phyloP scores from a whole-genome alignment of 1,140 invertebrate genomes.

The Drosophila lacertosa region DNA sequence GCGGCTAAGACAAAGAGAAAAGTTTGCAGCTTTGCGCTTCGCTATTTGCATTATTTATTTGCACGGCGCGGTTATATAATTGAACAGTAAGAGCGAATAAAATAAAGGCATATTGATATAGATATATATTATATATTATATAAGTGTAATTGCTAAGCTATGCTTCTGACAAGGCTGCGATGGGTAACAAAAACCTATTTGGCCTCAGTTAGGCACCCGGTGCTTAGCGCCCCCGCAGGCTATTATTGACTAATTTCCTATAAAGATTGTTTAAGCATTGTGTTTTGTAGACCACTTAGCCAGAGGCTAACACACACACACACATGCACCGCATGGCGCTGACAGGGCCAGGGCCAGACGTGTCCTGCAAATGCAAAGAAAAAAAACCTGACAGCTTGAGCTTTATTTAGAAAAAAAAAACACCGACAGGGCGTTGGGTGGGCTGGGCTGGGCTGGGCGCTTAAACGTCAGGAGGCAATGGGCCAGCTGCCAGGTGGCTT shows the following conservation, averaged over 20 bases:
- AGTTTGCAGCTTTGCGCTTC: constrained; percentile 6
- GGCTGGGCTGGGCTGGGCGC: neutral
- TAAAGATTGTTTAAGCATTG: constrained; percentile 59
- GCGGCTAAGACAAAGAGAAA: neutral
- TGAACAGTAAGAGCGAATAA: neutral
- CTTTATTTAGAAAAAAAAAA: constrained; percentile 65
- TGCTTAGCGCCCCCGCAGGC: neutral
- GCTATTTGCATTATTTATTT: constrained; percentile 10
- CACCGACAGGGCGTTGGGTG: constrained; percentile 42
- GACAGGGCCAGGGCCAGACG: constrained; percentile 59
- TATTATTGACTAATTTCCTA: constrained; percentile 70
- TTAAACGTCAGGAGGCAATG: neutral
- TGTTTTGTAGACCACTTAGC: constrained; percentile 44
- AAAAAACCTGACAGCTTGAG: constrained; percentile 34
- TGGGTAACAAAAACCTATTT: constrained; percentile 7
- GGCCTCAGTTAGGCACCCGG: neutral
- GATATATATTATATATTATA: neutral
- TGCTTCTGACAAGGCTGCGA: neutral
- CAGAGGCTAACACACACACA: neutral
- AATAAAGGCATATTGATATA: neutral
- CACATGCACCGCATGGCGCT: constrained; percentile 13
- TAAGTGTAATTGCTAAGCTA: constrained; percentile 2
- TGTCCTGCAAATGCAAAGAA: constrained; percentile 19
- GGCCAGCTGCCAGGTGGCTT: constrained; percentile 30
- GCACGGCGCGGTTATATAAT: constrained; percentile 17